Conservation (phyloP, 1,140 invertebrate genomes). For the Zaprionus camerounensis region DNA sequence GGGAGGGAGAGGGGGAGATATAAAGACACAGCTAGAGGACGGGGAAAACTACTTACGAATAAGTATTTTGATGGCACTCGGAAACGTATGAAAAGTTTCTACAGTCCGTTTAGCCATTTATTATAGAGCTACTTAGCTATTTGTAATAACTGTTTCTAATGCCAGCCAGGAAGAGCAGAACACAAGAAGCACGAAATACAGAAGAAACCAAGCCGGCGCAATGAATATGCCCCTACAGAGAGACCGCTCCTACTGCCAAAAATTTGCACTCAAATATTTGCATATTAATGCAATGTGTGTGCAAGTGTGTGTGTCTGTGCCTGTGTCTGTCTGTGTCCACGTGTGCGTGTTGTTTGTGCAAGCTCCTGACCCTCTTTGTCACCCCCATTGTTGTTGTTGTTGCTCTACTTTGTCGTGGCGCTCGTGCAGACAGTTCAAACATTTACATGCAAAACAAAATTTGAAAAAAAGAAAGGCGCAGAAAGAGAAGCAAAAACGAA, state of each 20-base stretch:
- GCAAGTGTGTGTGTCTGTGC: constrained; percentile 22
- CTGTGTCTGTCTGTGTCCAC: constrained; percentile 3
- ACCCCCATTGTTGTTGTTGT: constrained; percentile 23
- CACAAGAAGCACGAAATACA: no score
- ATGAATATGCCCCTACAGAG: neutral
- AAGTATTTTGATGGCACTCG: constrained; percentile 1
- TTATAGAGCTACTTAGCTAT: neutral
- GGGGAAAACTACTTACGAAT: neutral
- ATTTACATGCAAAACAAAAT: constrained; percentile 72
- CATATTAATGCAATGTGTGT: constrained; percentile 69
- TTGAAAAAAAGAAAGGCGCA: constrained; percentile 14
- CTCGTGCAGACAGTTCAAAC: constrained; percentile 79
- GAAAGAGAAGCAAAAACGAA: constrained; percentile 34
- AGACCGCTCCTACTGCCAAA: constrained; percentile 33
- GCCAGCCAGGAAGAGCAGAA: no score
- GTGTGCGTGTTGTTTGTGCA: constrained; percentile 52
- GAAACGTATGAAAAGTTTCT: neutral
- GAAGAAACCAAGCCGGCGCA: no score
- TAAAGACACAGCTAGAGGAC: neutral
- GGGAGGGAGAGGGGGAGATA: neutral
- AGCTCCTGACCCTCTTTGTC: constrained; percentile 62
- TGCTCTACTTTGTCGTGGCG: constrained; percentile 60
- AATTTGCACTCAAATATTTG: constrained; percentile 71
- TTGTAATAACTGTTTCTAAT: neutral
- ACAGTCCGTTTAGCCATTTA: neutral